Evolutionary conservation across 2,113 vertebrate genomes (phyloP).

Genomic region (Lepisosteus oculatus): DNA sequence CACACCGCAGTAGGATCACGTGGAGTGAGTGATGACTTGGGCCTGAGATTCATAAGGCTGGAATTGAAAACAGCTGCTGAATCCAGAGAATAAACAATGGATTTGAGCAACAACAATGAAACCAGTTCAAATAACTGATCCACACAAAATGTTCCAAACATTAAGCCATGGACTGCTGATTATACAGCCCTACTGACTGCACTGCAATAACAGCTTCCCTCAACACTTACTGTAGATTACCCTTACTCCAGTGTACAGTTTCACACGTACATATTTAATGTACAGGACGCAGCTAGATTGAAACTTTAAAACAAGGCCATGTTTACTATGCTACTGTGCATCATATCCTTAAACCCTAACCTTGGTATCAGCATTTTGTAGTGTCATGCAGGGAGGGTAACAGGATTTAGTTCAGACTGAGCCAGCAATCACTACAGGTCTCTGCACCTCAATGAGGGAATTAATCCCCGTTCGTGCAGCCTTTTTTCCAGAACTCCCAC

Average conservation of each 20-base stretch:
- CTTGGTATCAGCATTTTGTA: neutral
- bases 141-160: no score
- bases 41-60: no score
- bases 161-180: no score
- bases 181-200: no score
- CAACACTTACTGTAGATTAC: no score
- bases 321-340: no score
- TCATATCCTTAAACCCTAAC: neutral
- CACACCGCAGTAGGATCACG: neutral
- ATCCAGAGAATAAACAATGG: neutral
- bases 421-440: slow-evolving; percentile 64
- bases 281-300: no score
- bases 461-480: slow-evolving; percentile 58
- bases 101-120: neutral
- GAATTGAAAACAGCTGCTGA: neutral
- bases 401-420: slow-evolving; percentile 56
- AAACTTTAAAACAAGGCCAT: no score
- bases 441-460: slow-evolving; percentile 53
- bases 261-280: no score
- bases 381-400: slow-evolving; percentile 43
- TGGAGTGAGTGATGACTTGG: neutral
- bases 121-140: no score
- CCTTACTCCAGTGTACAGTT: no score
- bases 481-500: slow-evolving; percentile 51
- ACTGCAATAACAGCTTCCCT: no score